Conservation (phyloP, 2,797 vertebrate species). For the Masticophis lateralis region DNA sequence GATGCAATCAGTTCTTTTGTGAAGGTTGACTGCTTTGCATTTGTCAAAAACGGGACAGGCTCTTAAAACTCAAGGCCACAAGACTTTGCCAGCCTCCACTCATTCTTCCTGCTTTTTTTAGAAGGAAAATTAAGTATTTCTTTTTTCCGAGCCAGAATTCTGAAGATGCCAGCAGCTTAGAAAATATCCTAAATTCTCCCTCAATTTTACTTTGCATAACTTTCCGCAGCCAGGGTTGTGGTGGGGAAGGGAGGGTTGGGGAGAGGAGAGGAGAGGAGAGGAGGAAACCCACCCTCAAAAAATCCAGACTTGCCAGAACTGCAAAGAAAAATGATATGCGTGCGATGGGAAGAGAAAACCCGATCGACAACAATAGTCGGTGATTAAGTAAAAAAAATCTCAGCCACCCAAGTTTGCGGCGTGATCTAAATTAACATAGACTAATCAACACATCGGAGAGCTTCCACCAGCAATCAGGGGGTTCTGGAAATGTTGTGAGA, state of each 20-base stretch:
- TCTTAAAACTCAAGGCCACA: slow-evolving; percentile 58
- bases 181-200: slow-evolving; percentile 68
- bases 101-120: slow-evolving; percentile 60
- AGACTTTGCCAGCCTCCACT: slow-evolving; percentile 46
- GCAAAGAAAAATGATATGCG: slow-evolving; percentile 54
- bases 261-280: not conserved
- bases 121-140: slow-evolving; percentile 67
- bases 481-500: slow-evolving; percentile 61
- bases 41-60: slow-evolving; percentile 57
- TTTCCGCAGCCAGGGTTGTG: slow-evolving; percentile 41
- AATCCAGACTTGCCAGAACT: slow-evolving; percentile 53
- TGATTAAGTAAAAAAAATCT: slow-evolving; percentile 70
- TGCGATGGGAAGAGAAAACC: slow-evolving; percentile 50
- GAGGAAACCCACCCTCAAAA: slow-evolving; percentile 59
- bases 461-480: slow-evolving; percentile 53
- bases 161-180: slow-evolving; percentile 67
- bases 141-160: slow-evolving; percentile 46
- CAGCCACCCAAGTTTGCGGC: slow-evolving; percentile 65
- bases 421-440: slow-evolving; percentile 57
- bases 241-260: not conserved
- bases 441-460: slow-evolving; percentile 46
- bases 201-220: slow-evolving; percentile 69
- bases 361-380: slow-evolving; percentile 67
- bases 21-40: slow-evolving; percentile 67
- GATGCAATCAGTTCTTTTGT: slow-evolving; percentile 74